Percentiles rank a stretch among this genome's conserved stretches.
Conservation (phyloP, 2,797 vertebrate species). For the Chelonia mydas region DNA sequence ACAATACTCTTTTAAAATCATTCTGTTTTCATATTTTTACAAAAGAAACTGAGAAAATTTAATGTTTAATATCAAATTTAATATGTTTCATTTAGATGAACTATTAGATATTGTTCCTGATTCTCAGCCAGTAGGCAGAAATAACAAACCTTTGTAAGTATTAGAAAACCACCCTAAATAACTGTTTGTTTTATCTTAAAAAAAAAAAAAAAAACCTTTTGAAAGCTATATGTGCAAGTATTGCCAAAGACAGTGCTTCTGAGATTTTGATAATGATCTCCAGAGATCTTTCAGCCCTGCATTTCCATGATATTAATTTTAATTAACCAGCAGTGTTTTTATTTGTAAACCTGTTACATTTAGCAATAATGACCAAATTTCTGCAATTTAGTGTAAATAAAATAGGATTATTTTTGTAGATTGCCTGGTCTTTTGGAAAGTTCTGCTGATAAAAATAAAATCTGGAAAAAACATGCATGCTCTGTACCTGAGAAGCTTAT, state of each 20-base stretch:
- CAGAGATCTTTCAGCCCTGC: neutral
- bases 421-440: conserved; percentile 61
- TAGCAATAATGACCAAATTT: neutral
- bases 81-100: conserved; percentile 82
- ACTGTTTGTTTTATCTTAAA: neutral
- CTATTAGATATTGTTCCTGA: conserved; percentile 82
- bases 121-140: conserved; percentile 79
- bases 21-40: conserved; percentile 34
- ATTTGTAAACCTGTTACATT: neutral
- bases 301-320: neutral
- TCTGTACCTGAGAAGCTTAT: conserved; percentile 71
- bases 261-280: neutral
- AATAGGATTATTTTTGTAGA: conserved; percentile 67
- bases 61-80: conserved; percentile 15
- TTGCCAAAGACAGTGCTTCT: neutral
- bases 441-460: conserved; percentile 54
- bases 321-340: fast-evolving
- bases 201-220: neutral
- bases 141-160: conserved; percentile 83
- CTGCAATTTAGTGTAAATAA: neutral
- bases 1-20: neutral
- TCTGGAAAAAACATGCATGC: conserved; percentile 55
- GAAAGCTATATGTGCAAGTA: neutral
- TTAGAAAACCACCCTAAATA: conserved; percentile 1
- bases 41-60: neutral